These are phyloP conservation scores for Coranthus polyacanthus DNA, from an alignment of 2,797 vertebrate species.

Conservation along the genomic window DNA sequence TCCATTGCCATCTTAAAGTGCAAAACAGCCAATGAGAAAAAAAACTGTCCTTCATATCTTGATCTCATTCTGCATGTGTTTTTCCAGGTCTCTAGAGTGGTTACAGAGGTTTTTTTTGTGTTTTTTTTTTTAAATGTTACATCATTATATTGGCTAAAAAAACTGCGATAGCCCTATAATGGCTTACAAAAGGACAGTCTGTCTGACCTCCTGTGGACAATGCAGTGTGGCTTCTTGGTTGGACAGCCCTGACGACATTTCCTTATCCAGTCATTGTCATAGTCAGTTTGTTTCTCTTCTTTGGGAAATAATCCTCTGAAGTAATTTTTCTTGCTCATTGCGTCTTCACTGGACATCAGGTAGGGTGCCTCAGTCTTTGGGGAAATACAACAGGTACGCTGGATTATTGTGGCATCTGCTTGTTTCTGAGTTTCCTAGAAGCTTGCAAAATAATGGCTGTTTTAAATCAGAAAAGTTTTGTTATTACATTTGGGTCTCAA, in stretches of 20 bases:
- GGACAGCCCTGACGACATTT: neutral
- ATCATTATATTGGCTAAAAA: conserved; percentile 27
- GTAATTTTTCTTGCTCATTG: conserved; percentile 16
- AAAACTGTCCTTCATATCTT: conserved; percentile 20
- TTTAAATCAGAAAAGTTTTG: conserved; percentile 25
- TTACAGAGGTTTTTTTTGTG: no score
- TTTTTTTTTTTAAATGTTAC: conserved; percentile 31
- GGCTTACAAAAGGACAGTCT: conserved; percentile 21
- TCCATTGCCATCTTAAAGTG: conserved; percentile 20
- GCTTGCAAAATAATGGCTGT: conserved; percentile 43
- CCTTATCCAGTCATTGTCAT: neutral
- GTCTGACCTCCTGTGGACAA: conserved; percentile 17
- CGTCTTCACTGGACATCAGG: conserved; percentile 27
- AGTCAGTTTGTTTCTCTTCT: conserved; percentile 29
- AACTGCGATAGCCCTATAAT: conserved; percentile 42
- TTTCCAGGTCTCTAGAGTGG: no score
- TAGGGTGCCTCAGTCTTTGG: conserved; percentile 43
- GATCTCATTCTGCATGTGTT: conserved; percentile 15
- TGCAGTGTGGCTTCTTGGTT: conserved; percentile 9
- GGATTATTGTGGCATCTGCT: conserved; percentile 27
- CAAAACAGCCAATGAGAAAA: no score
- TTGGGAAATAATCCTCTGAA: conserved; percentile 18
- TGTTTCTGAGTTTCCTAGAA: conserved; percentile 36
- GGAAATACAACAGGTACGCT: conserved; percentile 47
- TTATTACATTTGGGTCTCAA: conserved; percentile 40